Percentiles rank a stretch among this genome's conserved stretches.
Evolutionary conservation across 2,888 invertebrate species (phyloP).

Genomic region (Chymomyza procnemis): DNA sequence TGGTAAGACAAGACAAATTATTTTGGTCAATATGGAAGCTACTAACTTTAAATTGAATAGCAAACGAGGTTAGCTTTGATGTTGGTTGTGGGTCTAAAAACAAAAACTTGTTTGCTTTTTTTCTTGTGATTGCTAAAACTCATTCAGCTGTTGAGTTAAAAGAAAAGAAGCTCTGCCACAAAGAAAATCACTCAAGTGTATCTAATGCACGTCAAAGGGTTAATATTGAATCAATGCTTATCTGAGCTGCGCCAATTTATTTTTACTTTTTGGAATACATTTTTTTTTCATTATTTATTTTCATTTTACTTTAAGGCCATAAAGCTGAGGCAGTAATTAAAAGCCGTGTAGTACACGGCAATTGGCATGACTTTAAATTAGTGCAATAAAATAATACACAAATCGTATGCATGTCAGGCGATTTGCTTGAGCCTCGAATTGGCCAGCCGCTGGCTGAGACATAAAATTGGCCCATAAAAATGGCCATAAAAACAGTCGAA

Average conservation of each 20-base stretch:
- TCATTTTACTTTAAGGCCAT: neutral
- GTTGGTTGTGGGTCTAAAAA: neutral
- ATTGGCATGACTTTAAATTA: conserved; percentile 57
- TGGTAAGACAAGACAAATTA: neutral
- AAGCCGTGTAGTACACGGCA: conserved; percentile 36
- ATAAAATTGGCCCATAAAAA: conserved; percentile 67
- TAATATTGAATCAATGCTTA: conserved; percentile 18
- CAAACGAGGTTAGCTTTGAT: neutral
- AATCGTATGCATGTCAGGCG: conserved; percentile 9
- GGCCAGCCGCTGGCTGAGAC: conserved; percentile 45
- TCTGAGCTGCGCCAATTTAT: conserved; percentile 7
- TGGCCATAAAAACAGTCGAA: conserved; percentile 60
- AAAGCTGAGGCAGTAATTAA: conserved; percentile 54
- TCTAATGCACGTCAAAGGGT: conserved; percentile 55
- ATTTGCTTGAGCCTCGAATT: conserved; percentile 18
- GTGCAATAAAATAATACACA: conserved; percentile 54
- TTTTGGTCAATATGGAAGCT: neutral
- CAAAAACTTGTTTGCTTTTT: neutral
- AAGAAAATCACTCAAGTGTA: conserved; percentile 46
- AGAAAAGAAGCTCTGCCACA: conserved; percentile 18
- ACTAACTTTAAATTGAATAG: neutral
- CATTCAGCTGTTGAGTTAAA: conserved; percentile 41
- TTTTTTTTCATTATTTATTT: neutral
- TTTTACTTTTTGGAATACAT: conserved; percentile 34
- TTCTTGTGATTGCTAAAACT: conserved; percentile 40